phyloP scores from a whole-genome alignment of 2,797 vertebrate species.

The Rhincodon typus region DNA sequence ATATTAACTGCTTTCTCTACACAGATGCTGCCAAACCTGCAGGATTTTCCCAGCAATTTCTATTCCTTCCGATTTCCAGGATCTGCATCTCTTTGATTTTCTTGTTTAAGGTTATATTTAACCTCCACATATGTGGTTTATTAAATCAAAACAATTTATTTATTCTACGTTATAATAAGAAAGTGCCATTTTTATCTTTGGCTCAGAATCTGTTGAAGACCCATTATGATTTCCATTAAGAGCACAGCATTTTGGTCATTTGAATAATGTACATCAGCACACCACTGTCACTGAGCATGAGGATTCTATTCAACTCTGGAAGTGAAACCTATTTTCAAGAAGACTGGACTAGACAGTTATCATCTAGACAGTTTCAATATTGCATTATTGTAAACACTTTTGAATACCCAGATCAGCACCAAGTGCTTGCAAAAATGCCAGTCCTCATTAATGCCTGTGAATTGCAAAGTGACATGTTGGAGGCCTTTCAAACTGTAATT shows the following conservation, averaged over 20 bases:
- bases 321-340: neutral
- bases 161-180: neutral
- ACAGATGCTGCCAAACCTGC: too few species aligned
- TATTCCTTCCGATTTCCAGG: too few species aligned
- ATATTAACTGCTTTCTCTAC: too few species aligned
- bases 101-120: neutral
- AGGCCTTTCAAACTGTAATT: neutral
- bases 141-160: neutral
- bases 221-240: neutral
- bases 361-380: neutral
- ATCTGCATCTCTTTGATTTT: neutral
- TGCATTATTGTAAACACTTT: neutral
- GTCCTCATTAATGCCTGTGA: neutral
- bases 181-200: neutral
- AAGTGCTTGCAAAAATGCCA: neutral
- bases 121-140: neutral
- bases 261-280: neutral
- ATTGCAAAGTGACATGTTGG: neutral
- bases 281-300: neutral
- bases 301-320: neutral
- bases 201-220: neutral
- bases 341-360: neutral
- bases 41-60: too few species aligned
- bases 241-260: neutral
- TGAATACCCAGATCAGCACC: neutral